Evolutionary conservation across 2,113 vertebrate species (phyloP).

Genomic region (Lepisosteus osseus): DNA sequence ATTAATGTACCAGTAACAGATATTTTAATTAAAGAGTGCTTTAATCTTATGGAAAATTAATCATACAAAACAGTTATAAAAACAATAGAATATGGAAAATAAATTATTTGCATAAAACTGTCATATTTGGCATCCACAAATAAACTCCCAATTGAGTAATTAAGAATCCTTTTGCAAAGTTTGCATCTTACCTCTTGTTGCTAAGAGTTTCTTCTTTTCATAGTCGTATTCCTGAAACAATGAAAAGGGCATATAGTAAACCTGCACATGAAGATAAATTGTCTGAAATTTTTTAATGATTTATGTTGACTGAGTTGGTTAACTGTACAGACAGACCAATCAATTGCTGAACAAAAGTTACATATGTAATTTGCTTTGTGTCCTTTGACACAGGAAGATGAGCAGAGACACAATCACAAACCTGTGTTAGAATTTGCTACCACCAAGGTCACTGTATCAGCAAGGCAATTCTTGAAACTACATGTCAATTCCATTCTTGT

Average conservation of each 20-base stretch:
- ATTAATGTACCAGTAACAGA: too few relatives aligned
- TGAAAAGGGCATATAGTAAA: conserved; percentile 1
- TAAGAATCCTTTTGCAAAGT: not conserved
- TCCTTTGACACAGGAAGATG: conserved; percentile 8
- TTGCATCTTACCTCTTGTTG: conserved; percentile 58
- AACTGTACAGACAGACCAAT: not conserved
- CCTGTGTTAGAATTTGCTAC: conserved; percentile 18
- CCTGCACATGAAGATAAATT: not conserved
- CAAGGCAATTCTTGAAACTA: conserved; percentile 17
- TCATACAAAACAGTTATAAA: too few relatives aligned
- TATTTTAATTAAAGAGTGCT: too few relatives aligned
- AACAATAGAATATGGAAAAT: too few relatives aligned
- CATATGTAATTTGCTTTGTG: not conserved
- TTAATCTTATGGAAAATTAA: too few relatives aligned
- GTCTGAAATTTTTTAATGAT: not conserved
- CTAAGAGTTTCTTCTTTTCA: conserved; percentile 69
- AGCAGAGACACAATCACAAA: conserved; percentile 10
- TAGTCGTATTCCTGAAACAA: conserved; percentile 66
- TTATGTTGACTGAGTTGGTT: not conserved
- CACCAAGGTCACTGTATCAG: conserved; percentile 11
- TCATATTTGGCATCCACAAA: too few relatives aligned
- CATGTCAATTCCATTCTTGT: not conserved
- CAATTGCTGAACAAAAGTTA: not conserved
- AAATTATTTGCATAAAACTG: too few relatives aligned
- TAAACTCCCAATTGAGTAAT: not conserved